Conservation (phyloP, 1,140 invertebrate species). For the Drepana arcuata region DNA sequence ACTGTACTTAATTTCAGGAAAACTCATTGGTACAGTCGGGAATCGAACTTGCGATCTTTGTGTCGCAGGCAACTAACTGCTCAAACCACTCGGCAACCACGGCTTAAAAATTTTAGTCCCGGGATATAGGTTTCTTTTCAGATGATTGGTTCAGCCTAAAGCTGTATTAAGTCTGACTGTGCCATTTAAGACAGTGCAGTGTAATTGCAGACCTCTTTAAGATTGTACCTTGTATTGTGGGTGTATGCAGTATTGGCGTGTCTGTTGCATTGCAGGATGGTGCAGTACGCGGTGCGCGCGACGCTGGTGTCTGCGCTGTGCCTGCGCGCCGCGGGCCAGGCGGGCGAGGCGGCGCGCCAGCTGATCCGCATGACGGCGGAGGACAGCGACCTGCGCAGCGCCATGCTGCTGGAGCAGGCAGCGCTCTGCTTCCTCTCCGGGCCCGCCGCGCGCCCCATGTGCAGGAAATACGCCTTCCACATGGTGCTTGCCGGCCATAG, state of each 20-base stretch:
- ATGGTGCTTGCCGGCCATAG: conserved; percentile 95
- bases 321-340: conserved; percentile 81
- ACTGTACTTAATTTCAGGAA: too few species aligned
- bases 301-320: conserved; percentile 91
- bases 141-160: too few species aligned
- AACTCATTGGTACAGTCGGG: too few species aligned
- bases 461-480: conserved; percentile 97
- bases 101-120: too few species aligned
- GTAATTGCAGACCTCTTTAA: too few species aligned
- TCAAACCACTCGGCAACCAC: too few species aligned
- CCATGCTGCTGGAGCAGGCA: conserved; percentile 94
- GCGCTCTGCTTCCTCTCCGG: conserved; percentile 90
- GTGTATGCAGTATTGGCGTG: background rate
- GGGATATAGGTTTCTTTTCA: too few species aligned
- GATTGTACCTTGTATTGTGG: too few species aligned
- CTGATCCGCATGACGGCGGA: conserved; percentile 96
- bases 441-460: conserved; percentile 78
- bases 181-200: too few species aligned
- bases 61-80: too few species aligned
- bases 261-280: conserved; percentile 75
- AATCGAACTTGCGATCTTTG: too few species aligned
- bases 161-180: too few species aligned
- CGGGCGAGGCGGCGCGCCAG: conserved; percentile 92
- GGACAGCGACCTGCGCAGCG: conserved; percentile 92
- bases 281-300: conserved; percentile 91